Conservation (phyloP, 1,140 invertebrate genomes). For the Phymastichus coffea region DNA sequence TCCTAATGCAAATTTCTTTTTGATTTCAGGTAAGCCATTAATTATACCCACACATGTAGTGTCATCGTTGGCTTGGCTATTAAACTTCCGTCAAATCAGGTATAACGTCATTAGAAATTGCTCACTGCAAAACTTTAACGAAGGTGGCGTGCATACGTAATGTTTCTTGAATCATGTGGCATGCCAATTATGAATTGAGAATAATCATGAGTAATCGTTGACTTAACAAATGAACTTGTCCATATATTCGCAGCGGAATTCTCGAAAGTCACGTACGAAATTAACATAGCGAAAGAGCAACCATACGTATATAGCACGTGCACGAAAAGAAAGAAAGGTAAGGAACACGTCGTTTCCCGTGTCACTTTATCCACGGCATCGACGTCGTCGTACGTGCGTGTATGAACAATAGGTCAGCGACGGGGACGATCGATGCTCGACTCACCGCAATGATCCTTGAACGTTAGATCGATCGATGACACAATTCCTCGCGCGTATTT, state of each 20-base stretch:
- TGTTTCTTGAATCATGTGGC: neutral
- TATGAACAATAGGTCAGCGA: constrained; percentile 12
- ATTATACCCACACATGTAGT: neutral
- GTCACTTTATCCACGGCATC: no score
- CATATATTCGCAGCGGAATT: neutral
- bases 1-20: no score
- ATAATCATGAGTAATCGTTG: neutral
- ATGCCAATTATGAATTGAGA: neutral
- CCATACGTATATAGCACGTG: no score
- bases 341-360: neutral
- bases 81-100: no score
- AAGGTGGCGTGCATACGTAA: neutral
- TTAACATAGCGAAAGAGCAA: no score
- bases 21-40: constrained; percentile 16
- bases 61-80: no score
- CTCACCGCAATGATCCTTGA: neutral
- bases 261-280: no score
- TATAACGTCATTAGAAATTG: no score
- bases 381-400: neutral
- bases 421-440: neutral
- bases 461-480: constrained; percentile 8
- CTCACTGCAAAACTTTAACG: no score
- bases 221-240: neutral
- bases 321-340: neutral
- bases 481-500: constrained; percentile 25